Conservation (phyloP, 2,797 vertebrate genomes). For the Malurus splendens region DNA sequence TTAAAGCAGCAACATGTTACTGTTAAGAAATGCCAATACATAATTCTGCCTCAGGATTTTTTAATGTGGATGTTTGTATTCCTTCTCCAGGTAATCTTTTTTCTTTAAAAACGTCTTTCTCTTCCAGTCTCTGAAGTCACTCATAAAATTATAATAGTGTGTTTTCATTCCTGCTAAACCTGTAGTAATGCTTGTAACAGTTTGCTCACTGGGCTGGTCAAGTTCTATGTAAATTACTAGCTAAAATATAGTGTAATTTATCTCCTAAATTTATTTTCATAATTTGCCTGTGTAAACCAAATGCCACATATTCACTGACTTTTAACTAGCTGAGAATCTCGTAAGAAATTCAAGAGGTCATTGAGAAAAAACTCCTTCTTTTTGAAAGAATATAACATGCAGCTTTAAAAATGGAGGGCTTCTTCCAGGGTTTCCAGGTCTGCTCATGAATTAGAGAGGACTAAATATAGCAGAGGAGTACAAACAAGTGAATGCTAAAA, state of each 20-base stretch:
- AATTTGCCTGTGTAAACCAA: neutral
- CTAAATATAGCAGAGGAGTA: neutral
- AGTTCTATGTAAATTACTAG: neutral
- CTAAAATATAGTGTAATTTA: neutral
- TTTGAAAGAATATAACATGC: neutral
- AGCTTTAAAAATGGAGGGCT: neutral
- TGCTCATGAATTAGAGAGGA: neutral
- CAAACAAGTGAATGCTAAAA: neutral
- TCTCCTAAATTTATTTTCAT: neutral
- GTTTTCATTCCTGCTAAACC: neutral
- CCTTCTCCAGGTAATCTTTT: neutral
- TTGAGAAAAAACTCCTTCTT: neutral
- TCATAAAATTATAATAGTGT: neutral
- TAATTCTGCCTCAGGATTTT: neutral
- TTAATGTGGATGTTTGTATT: neutral
- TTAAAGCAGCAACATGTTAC: conserved; percentile 10
- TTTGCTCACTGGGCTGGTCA: neutral
- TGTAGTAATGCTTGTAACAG: neutral
- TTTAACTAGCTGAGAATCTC: neutral
- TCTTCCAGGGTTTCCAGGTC: neutral
- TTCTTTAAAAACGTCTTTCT: neutral
- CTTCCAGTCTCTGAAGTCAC: neutral
- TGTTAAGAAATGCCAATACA: conserved; percentile 6
- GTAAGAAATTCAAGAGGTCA: neutral
- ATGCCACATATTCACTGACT: neutral